Evolutionary conservation across 2,797 vertebrate species (phyloP), one percentile per base, ranked within the genome.

Genomic region (Spea hammondii): DNA sequence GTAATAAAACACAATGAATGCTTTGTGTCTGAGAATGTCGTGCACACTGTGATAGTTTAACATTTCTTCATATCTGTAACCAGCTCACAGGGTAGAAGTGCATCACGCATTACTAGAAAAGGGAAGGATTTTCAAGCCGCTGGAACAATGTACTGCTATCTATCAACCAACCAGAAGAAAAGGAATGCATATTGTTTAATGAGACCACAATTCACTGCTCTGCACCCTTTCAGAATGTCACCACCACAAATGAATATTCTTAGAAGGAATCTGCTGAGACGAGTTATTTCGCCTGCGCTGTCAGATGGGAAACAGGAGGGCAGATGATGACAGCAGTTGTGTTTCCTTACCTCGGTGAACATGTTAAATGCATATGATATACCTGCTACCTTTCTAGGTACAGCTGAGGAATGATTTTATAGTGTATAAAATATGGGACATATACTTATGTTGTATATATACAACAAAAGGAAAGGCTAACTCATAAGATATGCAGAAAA

Each of bases 91-190:
- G 80, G 85, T 83, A 84, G 45, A 54, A 55, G 75, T 51, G 73
- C 62, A 0, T 78, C 83, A 86, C 85, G 85, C 88, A 87, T 87
- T 89, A 87, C 91, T 91, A 90, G 90, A 91, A 91, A 92, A 91
- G 90, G 89, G 89, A 91, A 91, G 83, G 86, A 90, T 89, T 89
- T 84, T 86, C 85, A 79, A 84, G 73, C 79, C 86, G 75, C 87
- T 91, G 89, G 89, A 89, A 87, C 84, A 49, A 47, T 57, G 0
- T 68, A 4, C 84, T 76, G 14, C 46, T 79, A 83, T 82, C 84
- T 85, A 84, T 82, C 84, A 85, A 84, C 75, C 85, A 81, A 69
- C 77, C 85, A 81, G 60, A 81, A 85, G 83, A 77, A 69, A 79
- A 85, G 76, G 77, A 85, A 85, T 88, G 88, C 91, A 89, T 92